A percentile compares a stretch with the other conserved stretches of the same genome.
These are phyloP conservation scores for Smithornis capensis DNA, from an alignment of 2,113 vertebrate species.

Conservation along the genomic window DNA sequence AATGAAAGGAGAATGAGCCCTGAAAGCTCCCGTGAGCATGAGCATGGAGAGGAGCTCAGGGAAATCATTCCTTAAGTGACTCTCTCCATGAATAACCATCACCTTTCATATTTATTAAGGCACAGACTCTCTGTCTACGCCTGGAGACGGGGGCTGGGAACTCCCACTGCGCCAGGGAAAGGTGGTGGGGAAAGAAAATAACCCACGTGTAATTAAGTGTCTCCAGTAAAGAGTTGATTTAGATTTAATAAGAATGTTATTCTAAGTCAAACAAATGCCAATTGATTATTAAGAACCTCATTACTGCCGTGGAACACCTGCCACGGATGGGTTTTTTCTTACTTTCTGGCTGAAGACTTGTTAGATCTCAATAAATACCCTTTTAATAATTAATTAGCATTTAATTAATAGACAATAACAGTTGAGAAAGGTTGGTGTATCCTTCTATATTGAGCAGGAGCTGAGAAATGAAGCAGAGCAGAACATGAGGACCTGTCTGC, in stretches of 20 bases:
- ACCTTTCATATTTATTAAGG: neutral
- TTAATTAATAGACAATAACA: slow-evolving; percentile 61
- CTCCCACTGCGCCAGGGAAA: neutral
- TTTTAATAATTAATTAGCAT: slow-evolving; percentile 73
- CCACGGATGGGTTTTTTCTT: neutral
- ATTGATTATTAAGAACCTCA: slow-evolving; percentile 71
- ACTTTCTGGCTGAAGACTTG: slow-evolving; percentile 38
- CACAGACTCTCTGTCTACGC: neutral
- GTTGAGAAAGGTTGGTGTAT: slow-evolving; percentile 4
- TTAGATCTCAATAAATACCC: slow-evolving; percentile 62
- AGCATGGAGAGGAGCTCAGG: neutral
- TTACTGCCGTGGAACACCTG: slow-evolving; percentile 53
- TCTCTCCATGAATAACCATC: neutral
- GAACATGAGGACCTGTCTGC: neutral
- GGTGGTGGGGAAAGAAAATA: neutral
- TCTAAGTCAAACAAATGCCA: slow-evolving; percentile 76
- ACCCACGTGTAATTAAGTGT: slow-evolving; percentile 62
- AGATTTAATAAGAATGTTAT: slow-evolving; percentile 71
- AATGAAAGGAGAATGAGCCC: neutral
- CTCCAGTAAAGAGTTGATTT: slow-evolving; percentile 68
- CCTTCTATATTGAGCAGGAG: neutral
- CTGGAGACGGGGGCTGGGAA: neutral
- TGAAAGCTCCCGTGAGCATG: neutral
- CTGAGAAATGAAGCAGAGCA: fast-evolving
- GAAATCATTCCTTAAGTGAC: neutral